Percentiles rank a stretch among this genome's conserved stretches.
Evolutionary conservation across 2,797 vertebrate genomes (phyloP).

Genomic region (Leptoclinus maculatus): DNA sequence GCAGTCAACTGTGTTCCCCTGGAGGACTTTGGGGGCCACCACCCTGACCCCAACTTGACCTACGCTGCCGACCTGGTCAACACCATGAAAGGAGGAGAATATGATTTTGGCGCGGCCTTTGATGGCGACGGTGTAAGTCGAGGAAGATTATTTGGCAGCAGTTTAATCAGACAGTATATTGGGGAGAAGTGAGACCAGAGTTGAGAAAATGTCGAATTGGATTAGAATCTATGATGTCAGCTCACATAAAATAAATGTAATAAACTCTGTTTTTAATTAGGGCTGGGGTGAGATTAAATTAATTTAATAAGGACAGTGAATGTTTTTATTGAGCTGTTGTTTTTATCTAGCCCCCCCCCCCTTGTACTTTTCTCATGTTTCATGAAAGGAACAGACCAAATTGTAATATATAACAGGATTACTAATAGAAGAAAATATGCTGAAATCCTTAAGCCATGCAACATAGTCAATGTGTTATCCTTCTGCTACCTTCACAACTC

Average conservation of each 20-base stretch:
- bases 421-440: not conserved
- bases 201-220: constrained; percentile 7
- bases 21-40: constrained; percentile 98
- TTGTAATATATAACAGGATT: not conserved
- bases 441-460: not conserved
- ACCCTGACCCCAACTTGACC: constrained; percentile 98
- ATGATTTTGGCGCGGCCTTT: constrained; percentile 97
- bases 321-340: constrained; percentile 17
- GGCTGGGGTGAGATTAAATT: not conserved
- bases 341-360: not conserved
- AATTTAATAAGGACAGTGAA: constrained; percentile 22
- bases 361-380: constrained; percentile 5
- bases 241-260: not conserved
- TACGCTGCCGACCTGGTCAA: constrained; percentile 96
- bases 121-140: constrained; percentile 95
- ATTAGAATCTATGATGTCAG: constrained; percentile 34
- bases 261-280: constrained; percentile 16
- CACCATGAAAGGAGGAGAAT: constrained; percentile 95
- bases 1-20: constrained; percentile 93
- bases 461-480: not conserved
- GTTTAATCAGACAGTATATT: not conserved
- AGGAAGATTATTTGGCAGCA: not conserved
- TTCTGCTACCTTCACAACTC: not conserved
- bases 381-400: not conserved
- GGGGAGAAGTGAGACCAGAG: not conserved